These are phyloP conservation scores for Synanthedon myopaeformis DNA, from an alignment of 2,888 invertebrate genomes.

Conservation along the genomic window DNA sequence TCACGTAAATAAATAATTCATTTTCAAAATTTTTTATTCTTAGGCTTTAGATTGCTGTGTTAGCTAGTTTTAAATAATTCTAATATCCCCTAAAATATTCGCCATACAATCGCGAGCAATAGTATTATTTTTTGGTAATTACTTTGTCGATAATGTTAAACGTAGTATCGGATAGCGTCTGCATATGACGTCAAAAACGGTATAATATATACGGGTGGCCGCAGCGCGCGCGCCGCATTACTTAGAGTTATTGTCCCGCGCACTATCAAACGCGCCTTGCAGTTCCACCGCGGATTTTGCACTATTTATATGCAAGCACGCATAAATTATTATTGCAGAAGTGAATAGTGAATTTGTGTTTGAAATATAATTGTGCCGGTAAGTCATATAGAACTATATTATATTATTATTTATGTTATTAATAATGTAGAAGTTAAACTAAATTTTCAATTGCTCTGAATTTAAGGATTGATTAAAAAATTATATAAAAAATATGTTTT, in stretches of 20 bases:
- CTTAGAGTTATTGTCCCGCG: constrained; percentile 37
- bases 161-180: constrained; percentile 5
- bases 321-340: constrained; percentile 20
- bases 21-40: no score
- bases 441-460: no score
- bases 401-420: no score
- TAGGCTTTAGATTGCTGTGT: no score
- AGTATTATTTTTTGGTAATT: constrained; percentile 12
- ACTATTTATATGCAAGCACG: constrained; percentile 5
- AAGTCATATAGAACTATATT: constrained; percentile 11
- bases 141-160: constrained; percentile 18
- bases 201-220: constrained; percentile 46
- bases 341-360: constrained; percentile 41
- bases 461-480: no score
- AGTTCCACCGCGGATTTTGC: constrained; percentile 29
- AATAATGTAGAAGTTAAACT: no score
- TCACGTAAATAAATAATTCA: no score
- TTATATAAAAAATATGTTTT: no score
- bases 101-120: neutral
- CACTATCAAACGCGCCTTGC: constrained; percentile 28
- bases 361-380: constrained; percentile 26
- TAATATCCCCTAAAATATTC: neutral
- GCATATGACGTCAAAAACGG: constrained; percentile 42
- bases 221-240: constrained; percentile 50
- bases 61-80: no score